Percentiles rank a stretch among this genome's conserved stretches.
phyloP scores from a whole-genome alignment of 1,140 invertebrate species.

The Acromyrmex echinatior region DNA sequence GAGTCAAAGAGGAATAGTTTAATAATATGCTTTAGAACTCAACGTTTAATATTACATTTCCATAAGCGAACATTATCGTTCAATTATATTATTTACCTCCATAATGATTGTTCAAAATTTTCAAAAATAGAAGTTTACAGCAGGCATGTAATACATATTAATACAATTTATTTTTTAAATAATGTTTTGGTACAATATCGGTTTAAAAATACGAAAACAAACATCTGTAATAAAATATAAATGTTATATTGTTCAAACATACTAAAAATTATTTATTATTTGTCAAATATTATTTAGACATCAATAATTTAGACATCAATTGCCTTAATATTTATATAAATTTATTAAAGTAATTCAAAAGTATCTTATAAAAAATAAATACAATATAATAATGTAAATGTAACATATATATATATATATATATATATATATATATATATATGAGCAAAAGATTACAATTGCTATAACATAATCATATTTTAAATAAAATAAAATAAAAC shows the following conservation, averaged over 20 bases:
- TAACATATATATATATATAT: too few relatives aligned
- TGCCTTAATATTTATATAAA: not conserved
- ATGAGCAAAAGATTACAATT: too few relatives aligned
- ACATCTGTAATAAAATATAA: not conserved
- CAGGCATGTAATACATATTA: not conserved
- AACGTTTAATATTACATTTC: conserved; percentile 10
- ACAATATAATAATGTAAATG: not conserved
- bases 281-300: not conserved
- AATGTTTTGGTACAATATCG: not conserved
- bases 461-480: too few relatives aligned
- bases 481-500: too few relatives aligned
- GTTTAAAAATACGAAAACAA: not conserved
- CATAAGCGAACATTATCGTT: conserved; percentile 9
- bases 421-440: too few relatives aligned
- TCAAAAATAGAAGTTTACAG: not conserved
- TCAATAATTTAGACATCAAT: not conserved
- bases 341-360: conserved; percentile 1
- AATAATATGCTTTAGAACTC: conserved; percentile 30
- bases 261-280: not conserved
- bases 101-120: not conserved
- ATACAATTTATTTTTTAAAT: not conserved
- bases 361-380: not conserved
- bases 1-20: conserved; percentile 26
- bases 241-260: not conserved
- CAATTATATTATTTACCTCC: conserved; percentile 24